Evolutionary conservation across 92 coral and sea anemone genomes (phyloP).

Genomic region (Parazoanthus swiftii): DNA sequence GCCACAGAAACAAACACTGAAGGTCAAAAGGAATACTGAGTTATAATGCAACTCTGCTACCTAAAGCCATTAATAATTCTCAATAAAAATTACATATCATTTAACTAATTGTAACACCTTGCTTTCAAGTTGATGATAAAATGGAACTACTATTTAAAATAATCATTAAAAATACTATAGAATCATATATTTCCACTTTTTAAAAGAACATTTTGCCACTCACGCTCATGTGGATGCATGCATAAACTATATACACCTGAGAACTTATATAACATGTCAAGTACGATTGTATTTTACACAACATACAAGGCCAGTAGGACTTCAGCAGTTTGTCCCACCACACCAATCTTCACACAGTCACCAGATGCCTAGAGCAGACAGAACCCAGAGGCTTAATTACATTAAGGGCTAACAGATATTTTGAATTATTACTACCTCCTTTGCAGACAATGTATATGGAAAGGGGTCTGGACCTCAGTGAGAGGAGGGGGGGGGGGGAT

Average conservation of each 20-base stretch:
- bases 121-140: neutral
- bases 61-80: too few species aligned
- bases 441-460: neutral
- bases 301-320: slow-evolving; percentile 4
- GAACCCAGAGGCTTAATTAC: slow-evolving; percentile 37
- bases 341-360: slow-evolving; percentile 38
- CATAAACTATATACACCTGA: neutral
- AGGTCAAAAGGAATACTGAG: neutral
- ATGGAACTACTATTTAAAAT: neutral
- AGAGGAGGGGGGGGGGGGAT: too few species aligned
- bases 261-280: neutral
- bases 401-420: neutral
- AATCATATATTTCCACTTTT: neutral
- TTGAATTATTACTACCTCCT: neutral
- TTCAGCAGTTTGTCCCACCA: slow-evolving; percentile 33
- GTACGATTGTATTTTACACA: neutral
- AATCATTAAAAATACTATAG: too few species aligned
- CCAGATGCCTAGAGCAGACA: slow-evolving; percentile 51
- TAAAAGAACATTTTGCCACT: neutral
- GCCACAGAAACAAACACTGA: neutral
- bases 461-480: neutral
- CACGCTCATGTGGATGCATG: neutral
- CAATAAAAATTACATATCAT: too few species aligned
- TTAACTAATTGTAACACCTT: too few species aligned
- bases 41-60: too few species aligned